Percentiles rank a stretch among this genome's conserved stretches.
These are phyloP conservation scores for Phrynocephalus forsythii DNA, from an alignment of 2,797 vertebrate genomes.

Conservation along the genomic window DNA sequence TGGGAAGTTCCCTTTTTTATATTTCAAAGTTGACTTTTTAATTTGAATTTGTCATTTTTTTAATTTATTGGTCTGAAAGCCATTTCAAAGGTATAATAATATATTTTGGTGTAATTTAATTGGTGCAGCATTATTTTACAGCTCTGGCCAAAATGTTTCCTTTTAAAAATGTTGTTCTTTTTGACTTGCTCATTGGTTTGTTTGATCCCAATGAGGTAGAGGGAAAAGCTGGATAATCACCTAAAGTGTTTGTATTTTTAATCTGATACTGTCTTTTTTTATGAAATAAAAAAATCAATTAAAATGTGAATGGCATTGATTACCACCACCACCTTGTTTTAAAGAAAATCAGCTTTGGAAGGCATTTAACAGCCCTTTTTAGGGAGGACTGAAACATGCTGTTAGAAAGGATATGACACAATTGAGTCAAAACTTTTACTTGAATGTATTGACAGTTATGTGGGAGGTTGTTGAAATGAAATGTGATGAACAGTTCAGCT, in stretches of 20 bases:
- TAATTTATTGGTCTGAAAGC: constrained; percentile 99
- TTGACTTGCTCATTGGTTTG: constrained; percentile 74
- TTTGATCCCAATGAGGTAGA: constrained; percentile 74
- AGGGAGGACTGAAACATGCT: constrained; percentile 52
- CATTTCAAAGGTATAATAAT: constrained; percentile 92
- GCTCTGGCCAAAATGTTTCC: constrained; percentile 77
- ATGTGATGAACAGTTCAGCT: constrained; percentile 42
- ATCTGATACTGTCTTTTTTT: constrained; percentile 78
- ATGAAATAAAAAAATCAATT: constrained; percentile 81
- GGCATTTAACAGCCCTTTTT: constrained; percentile 50
- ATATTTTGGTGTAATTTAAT: constrained; percentile 89
- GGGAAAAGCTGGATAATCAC: constrained; percentile 79
- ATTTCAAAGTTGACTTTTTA: constrained; percentile 92
- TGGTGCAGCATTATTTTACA: constrained; percentile 81
- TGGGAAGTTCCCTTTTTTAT: constrained; percentile 80
- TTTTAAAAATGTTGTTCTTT: constrained; percentile 28
- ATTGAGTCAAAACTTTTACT: constrained; percentile 59
- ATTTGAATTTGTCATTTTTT: constrained; percentile 92
- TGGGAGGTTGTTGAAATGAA: constrained; percentile 52
- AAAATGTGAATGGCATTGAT: constrained; percentile 67
- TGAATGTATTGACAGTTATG: constrained; percentile 45
- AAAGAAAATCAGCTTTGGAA: constrained; percentile 13
- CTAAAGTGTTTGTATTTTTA: constrained; percentile 82
- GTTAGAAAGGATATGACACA: constrained; percentile 44
- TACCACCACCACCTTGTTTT: constrained; percentile 43